Conservation (phyloP, 2,113 vertebrate species). For the Fregata magnificens region DNA sequence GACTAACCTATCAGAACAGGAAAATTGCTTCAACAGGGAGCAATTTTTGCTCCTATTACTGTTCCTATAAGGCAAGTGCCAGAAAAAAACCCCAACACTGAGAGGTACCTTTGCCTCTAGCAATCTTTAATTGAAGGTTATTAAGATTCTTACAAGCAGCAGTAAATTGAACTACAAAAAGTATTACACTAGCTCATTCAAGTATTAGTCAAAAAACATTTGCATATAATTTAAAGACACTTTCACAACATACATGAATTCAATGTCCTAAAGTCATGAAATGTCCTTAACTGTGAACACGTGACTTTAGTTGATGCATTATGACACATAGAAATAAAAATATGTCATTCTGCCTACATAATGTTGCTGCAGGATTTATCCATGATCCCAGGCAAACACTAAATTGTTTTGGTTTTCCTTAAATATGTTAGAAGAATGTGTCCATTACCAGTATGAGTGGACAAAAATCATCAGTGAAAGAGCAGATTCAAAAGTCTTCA, state of each 20-base stretch:
- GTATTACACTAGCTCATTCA: background rate
- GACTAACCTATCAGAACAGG: background rate
- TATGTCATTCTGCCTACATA: background rate
- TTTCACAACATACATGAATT: background rate
- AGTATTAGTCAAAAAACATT: background rate
- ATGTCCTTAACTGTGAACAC: background rate
- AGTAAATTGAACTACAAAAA: background rate
- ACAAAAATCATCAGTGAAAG: background rate
- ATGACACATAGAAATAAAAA: background rate
- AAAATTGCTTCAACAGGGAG: background rate
- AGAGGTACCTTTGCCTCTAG: background rate
- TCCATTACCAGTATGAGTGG: background rate
- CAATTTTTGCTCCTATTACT: background rate
- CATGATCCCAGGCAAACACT: background rate
- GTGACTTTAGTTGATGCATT: background rate
- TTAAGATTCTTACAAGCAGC: background rate
- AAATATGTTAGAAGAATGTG: background rate
- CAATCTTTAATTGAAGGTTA: background rate
- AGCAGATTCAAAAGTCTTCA: background rate
- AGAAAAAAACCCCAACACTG: background rate
- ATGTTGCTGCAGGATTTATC: background rate
- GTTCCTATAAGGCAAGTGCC: background rate
- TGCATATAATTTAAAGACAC: background rate
- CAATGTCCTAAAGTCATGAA: background rate
- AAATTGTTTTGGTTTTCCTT: no score